These are phyloP conservation scores for Tholera decimalis DNA, from an alignment of 2,888 invertebrate genomes.

Conservation along the genomic window DNA sequence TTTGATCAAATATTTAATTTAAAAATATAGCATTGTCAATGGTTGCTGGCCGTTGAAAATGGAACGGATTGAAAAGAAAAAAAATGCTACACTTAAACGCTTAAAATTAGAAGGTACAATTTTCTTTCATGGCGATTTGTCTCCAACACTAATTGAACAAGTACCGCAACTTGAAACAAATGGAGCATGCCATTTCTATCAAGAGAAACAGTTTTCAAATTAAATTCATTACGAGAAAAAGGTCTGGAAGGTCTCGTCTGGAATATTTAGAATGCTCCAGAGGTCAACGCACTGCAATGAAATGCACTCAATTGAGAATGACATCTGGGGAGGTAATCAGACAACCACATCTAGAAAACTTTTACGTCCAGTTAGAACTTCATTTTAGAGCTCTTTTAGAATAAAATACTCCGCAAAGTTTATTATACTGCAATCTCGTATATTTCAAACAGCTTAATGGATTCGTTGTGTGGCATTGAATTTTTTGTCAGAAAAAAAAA, in stretches of 20 bases:
- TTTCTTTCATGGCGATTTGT: not conserved
- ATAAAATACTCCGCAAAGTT: constrained; percentile 11
- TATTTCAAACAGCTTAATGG: constrained; percentile 2
- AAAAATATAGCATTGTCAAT: too few species aligned
- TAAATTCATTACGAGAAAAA: constrained; percentile 28
- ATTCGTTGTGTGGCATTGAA: not conserved
- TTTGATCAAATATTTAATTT: too few species aligned
- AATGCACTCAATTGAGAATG: constrained; percentile 26
- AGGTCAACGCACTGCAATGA: constrained; percentile 45
- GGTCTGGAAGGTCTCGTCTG: too few species aligned
- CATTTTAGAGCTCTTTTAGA: constrained; percentile 14
- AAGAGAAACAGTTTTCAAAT: constrained; percentile 41
- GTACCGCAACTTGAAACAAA: constrained; percentile 28
- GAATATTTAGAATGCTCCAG: constrained; percentile 31
- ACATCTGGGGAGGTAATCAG: constrained; percentile 34
- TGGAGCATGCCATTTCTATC: constrained; percentile 38
- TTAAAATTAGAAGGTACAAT: constrained; percentile 5
- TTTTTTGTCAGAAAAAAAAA: constrained; percentile 1
- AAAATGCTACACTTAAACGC: not conserved
- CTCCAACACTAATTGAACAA: constrained; percentile 24
- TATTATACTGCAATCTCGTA: constrained; percentile 6
- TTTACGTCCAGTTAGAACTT: constrained; percentile 25
- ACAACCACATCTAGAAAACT: constrained; percentile 26
- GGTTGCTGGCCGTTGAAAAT: not conserved
- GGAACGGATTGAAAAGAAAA: not conserved